Evolutionary conservation across 1,140 invertebrate species (phyloP).

Genomic region (Telenomus remus): DNA sequence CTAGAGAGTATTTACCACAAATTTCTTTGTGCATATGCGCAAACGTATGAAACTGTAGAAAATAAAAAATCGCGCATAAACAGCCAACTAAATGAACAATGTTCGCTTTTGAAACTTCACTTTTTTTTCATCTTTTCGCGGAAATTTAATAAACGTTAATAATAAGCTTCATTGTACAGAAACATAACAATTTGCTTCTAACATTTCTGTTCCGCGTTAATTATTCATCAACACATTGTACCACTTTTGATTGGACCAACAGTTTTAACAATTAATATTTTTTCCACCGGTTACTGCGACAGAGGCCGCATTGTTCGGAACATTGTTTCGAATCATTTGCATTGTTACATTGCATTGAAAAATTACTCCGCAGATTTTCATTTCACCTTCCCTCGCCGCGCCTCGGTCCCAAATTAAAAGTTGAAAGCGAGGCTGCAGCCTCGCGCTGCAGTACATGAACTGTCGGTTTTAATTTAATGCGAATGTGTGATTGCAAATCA

Average conservation of each 20-base stretch:
- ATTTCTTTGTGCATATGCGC: too few relatives aligned
- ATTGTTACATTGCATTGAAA: slow-evolving; percentile 27
- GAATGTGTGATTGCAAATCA: slow-evolving; percentile 16
- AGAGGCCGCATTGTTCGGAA: slow-evolving; percentile 21
- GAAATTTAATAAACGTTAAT: slow-evolving; percentile 36
- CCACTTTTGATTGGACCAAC: slow-evolving; percentile 22
- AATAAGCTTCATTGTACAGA: slow-evolving; percentile 31
- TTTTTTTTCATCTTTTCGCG: slow-evolving; percentile 30
- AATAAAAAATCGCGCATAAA: too few relatives aligned
- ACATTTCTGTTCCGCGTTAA: slow-evolving; percentile 30
- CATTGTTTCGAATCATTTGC: slow-evolving; percentile 18
- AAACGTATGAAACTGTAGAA: too few relatives aligned
- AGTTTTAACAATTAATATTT: slow-evolving; percentile 33
- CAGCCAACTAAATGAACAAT: too few relatives aligned
- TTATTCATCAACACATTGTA: slow-evolving; percentile 33
- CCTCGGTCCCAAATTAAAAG: slow-evolving; percentile 19
- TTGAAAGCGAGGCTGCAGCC: background rate
- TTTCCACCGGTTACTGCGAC: slow-evolving; percentile 12
- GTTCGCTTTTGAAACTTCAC: too few relatives aligned
- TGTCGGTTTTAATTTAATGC: background rate
- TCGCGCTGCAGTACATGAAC: too few relatives aligned
- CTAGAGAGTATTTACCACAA: too few relatives aligned
- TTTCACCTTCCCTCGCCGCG: slow-evolving; percentile 5
- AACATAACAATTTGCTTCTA: slow-evolving; percentile 31
- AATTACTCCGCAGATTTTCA: slow-evolving; percentile 24